Conservation (phyloP, 2,797 vertebrate genomes). For the Scomberomorus guttatus region DNA sequence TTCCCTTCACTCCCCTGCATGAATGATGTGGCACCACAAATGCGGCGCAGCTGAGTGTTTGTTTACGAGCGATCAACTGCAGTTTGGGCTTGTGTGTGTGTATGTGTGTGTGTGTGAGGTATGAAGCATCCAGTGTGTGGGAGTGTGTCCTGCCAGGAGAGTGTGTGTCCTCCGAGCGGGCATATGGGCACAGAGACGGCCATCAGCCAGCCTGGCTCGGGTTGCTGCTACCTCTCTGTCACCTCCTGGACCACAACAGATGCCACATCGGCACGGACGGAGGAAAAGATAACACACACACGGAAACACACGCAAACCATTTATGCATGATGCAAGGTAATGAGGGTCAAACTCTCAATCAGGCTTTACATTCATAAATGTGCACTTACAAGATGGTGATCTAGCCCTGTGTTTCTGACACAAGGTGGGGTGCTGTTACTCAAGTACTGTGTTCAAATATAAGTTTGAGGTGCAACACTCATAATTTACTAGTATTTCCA, state of each 20-base stretch:
- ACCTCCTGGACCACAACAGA: conserved; percentile 68
- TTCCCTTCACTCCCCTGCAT: conserved; percentile 49
- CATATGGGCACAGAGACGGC: conserved; percentile 69
- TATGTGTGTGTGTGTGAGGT: conserved; percentile 32
- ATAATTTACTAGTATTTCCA: neutral
- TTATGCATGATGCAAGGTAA: neutral
- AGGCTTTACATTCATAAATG: neutral
- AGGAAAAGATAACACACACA: conserved; percentile 23
- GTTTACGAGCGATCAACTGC: conserved; percentile 36
- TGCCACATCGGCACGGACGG: conserved; percentile 47
- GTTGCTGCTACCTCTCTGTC: conserved; percentile 59
- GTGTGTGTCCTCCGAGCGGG: conserved; percentile 54
- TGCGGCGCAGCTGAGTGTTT: conserved; percentile 34
- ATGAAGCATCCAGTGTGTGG: conserved; percentile 61
- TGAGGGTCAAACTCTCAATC: conserved; percentile 1
- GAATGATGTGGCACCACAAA: conserved; percentile 52
- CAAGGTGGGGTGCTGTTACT: no score
- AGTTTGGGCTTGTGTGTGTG: conserved; percentile 25
- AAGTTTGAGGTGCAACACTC: neutral
- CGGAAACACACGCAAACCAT: neutral
- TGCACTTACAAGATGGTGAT: neutral
- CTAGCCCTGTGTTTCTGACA: neutral
- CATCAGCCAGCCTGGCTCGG: conserved; percentile 67
- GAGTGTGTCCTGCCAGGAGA: conserved; percentile 65
- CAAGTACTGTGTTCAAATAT: neutral